Evolutionary conservation across 2,888 invertebrate species (phyloP).

Genomic region (Brachyopa scutellaris): DNA sequence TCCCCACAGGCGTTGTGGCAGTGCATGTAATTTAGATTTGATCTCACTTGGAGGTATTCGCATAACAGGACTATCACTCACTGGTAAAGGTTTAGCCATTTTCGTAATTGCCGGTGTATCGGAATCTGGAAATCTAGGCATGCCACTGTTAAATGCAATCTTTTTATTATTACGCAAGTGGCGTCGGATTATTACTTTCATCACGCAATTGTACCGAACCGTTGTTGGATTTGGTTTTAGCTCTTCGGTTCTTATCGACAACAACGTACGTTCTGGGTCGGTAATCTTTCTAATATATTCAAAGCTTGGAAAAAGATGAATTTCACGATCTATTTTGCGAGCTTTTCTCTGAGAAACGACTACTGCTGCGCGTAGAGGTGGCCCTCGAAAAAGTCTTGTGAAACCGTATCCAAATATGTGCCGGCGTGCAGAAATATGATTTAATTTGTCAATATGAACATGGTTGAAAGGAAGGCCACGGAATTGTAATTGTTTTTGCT

Average conservation of each 20-base stretch:
- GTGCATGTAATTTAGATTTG: slow-evolving; percentile 69
- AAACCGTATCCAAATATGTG: slow-evolving; percentile 77
- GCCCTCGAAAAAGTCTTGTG: slow-evolving; percentile 71
- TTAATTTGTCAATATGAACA: slow-evolving; percentile 54
- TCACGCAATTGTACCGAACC: slow-evolving; percentile 76
- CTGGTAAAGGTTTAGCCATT: slow-evolving; percentile 71
- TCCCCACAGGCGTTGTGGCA: slow-evolving; percentile 75
- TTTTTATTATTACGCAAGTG: slow-evolving; percentile 78
- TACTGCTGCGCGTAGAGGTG: neutral
- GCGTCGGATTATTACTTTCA: slow-evolving; percentile 75
- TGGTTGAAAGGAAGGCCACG: slow-evolving; percentile 75
- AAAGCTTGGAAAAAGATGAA: slow-evolving; percentile 24
- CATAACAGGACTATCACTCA: slow-evolving; percentile 75
- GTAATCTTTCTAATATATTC: slow-evolving; percentile 77
- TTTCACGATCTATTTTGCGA: neutral
- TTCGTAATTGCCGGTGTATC: slow-evolving; percentile 73
- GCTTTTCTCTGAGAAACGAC: slow-evolving; percentile 1
- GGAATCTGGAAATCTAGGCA: slow-evolving; percentile 77
- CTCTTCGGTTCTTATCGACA: slow-evolving; percentile 71
- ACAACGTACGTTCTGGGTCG: slow-evolving; percentile 71
- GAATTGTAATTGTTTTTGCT: slow-evolving; percentile 76
- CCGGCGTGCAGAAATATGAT: slow-evolving; percentile 75
- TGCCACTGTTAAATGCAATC: slow-evolving; percentile 78
- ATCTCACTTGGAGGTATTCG: slow-evolving; percentile 59
- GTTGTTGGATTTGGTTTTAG: neutral